Evolutionary conservation across 2,888 invertebrate genomes (phyloP), one percentile per base, ranked within the genome.

Genomic region (Agonum fuliginosum): DNA sequence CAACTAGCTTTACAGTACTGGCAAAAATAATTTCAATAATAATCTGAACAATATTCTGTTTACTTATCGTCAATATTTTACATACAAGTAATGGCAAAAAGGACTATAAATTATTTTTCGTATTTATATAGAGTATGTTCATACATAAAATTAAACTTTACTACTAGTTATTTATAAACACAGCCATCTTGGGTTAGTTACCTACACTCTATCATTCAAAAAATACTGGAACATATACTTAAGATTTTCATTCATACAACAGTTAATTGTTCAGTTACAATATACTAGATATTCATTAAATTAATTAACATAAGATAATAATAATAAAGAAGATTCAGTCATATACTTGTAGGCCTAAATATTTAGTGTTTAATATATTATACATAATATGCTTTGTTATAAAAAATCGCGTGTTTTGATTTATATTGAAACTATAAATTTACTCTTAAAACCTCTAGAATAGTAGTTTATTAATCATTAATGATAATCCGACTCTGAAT

Each of bases 131-230:
- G 58, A 58, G 73, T 58, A 73, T 58, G 24, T 73, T 72, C 73
- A 58, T 73, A 46, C 67, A 20, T 51, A 58, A 41, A 72, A 58
- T 54, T 73, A 58, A 73, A 78, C 78, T 79, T 78, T 79, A 80
- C 79, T 79, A 80, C 79, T 80, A 78, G 79, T 79, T 81, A 37
- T 37, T 58, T 58, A 41, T 73, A 80, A 81, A 81, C 82, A 82
- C 82, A 82, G 82, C 82, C 82, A 81, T 81, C 78, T 79, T 80
- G 80, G 80, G 80, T 82, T 81, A 82, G 80, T 82, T 79, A 54
- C 79, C 81, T 81, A 81, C 78, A 80, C 81, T 80, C 80, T 82
- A 82, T 62, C 62, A 70, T 70, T 70, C 70, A 70, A 70, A 70
- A 54, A 77, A 71, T 77, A 71, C 62, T 58, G 58, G 58, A 70